Base-by-base conservation (phyloP, 2,797 vertebrate species). In the Glossophaga mutica region DNA sequence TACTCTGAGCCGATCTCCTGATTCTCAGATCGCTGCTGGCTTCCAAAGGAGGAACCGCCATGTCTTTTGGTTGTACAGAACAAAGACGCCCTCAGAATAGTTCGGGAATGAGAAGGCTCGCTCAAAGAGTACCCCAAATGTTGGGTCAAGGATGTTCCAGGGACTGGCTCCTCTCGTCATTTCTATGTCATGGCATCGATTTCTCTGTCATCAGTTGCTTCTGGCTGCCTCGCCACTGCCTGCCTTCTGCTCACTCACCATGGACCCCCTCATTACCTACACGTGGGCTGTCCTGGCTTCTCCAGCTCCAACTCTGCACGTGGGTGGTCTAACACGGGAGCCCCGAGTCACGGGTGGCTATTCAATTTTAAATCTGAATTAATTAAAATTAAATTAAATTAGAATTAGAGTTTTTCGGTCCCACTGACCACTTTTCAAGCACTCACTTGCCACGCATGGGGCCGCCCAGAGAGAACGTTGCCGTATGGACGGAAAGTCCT, bases 381-480 rank as follows among this genome's bases (percentile, higher is more conserved):
- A 32, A 84, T 32, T 55, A 26, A 57, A 15, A 85, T 79, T 52
- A 71, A 26, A 19, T 65, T 34, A 19, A 55, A 29, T 85, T 68
- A 55, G 57, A 82, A 44, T 82, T 46, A 6, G 59, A 55, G 29
- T n/a, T 44, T 65, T 68, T 78, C n/a, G 2, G 29, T 57, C 44
- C n/a, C 8, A 5, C n/a, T 26, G 55, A 65, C 62, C 34, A 11
- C 4, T 24, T 77, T 44, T 46, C 83, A 37, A 16, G 59, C 15
- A 16, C 42, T 32, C 48, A 0, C 16, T 37, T 37, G 55, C 24
- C 65, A 22, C 0, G 4, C 0, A 1, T 12, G 67, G 81, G 57
- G 42, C 9, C 2, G 3, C 0, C 0, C 0, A 1, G 57, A 55
- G 34, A 67, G 21, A n/a, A 34, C 7, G 3, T 68, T 57, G 15